Base-by-base conservation (phyloP, 2,113 vertebrate genomes). In the Oncorhynchus nerka region DNA sequence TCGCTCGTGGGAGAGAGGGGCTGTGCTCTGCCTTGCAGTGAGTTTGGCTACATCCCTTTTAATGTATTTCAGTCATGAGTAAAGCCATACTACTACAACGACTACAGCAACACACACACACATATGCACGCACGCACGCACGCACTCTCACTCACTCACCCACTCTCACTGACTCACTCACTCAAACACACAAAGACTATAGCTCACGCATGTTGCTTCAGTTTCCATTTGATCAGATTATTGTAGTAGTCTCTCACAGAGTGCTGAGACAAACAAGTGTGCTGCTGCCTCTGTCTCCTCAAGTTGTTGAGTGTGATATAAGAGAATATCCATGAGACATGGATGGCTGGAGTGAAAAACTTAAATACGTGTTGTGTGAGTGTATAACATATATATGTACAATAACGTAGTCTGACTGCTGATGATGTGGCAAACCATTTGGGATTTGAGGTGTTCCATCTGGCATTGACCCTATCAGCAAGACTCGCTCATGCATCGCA, bases 11-110 rank as follows among this genome's bases (percentile, higher is more conserved):
- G 49, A 79, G 75, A 79, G 80, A 79, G 61, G 45, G 26, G 61
- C 79, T 86, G 65, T 26, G 65, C 32, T 68, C 67, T 79, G 70
- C 49, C 4, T 74, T 30, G 6, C n/a, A 85, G 77, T 85, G 80
- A 34, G 81, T 87, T 84, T 88, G 85, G 88, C 84, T 84, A 79
- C 32, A 74, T 57, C 2, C 39, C 74, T 84, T 90, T 89, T 90
- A 81, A 87, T 87, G 86, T 80, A 13, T 5, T 57, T 57, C 13
- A 57, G 51, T 57, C 51, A 16, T 57, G 39, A 8, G 39, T 39
- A 9, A 39, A 39, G 39, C 39, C 39, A 39, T 39, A 39, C 39
- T 39, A 34, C 34, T 34, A 34, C 34, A 7, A 39, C 7, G 7
- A 39, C 34, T 57, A 16, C 12, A 8, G 1, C 34, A 8, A 39